phyloP scores from a whole-genome alignment of 2,888 invertebrate genomes.

The Cerastis rubricosa region DNA sequence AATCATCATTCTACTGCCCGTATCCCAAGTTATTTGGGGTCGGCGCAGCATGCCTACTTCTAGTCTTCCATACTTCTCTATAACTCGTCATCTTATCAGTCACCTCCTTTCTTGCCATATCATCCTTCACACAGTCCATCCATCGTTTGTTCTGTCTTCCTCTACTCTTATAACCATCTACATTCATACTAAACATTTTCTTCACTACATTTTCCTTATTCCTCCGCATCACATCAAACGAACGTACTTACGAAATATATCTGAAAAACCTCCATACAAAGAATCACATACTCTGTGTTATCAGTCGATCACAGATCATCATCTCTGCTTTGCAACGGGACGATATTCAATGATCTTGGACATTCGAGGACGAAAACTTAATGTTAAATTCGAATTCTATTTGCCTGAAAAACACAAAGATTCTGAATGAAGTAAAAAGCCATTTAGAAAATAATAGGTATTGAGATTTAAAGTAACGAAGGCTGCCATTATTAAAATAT shows the following conservation, averaged over 20 bases:
- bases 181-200: too few species aligned
- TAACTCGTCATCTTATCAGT: too few species aligned
- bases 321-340: not conserved
- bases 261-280: not conserved
- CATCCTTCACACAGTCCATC: too few species aligned
- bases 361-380: not conserved
- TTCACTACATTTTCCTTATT: too few species aligned
- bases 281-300: not conserved
- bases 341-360: not conserved
- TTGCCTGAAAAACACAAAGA: not conserved
- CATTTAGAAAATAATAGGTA: conserved; percentile 3
- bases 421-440: not conserved
- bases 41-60: too few species aligned
- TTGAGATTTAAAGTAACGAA: not conserved
- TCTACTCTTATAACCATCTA: too few species aligned
- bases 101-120: too few species aligned
- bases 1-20: too few species aligned
- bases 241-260: not conserved
- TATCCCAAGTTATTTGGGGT: too few species aligned
- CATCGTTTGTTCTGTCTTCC: too few species aligned
- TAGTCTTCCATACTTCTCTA: too few species aligned
- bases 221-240: too few species aligned
- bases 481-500: conserved; percentile 16
- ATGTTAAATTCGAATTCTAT: not conserved
- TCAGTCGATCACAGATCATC: not conserved